Conservation (phyloP, 2,888 invertebrate genomes). For the Acleris sparsana region DNA sequence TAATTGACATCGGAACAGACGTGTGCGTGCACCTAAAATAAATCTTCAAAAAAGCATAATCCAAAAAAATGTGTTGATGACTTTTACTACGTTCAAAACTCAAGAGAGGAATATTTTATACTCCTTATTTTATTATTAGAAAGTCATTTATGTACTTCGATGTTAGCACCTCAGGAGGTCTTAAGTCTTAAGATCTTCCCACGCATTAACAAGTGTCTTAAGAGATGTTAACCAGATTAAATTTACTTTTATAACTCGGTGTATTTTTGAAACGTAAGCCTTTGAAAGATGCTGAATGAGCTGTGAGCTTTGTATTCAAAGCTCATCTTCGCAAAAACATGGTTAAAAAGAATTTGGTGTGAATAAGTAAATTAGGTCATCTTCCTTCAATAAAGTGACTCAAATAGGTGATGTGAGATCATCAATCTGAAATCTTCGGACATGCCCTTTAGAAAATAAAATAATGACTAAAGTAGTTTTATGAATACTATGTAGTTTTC, state of each 20-base stretch:
- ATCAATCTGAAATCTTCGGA: neutral
- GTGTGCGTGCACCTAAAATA: too few relatives aligned
- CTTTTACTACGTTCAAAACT: too few relatives aligned
- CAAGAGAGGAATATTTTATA: too few relatives aligned
- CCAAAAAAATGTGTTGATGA: too few relatives aligned
- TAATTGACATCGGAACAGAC: too few relatives aligned
- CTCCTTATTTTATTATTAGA: slow-evolving; percentile 43
- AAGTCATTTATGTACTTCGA: slow-evolving; percentile 47
- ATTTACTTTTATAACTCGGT: slow-evolving; percentile 17
- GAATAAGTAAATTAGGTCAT: slow-evolving; percentile 9
- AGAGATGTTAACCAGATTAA: slow-evolving; percentile 15
- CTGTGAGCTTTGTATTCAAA: too few relatives aligned
- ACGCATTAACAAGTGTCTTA: slow-evolving; percentile 39
- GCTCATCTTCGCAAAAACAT: neutral
- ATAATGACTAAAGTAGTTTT: neutral
- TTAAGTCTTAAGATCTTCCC: slow-evolving; percentile 41
- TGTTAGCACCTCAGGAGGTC: slow-evolving; percentile 49
- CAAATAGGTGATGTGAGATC: slow-evolving; percentile 8
- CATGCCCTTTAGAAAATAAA: neutral
- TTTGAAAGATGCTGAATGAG: slow-evolving; percentile 5
- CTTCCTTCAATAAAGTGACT: neutral
- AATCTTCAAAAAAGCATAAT: too few relatives aligned
- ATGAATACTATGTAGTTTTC: neutral
- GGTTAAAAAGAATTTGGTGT: neutral
- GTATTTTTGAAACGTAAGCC: slow-evolving; percentile 7